Evolutionary conservation across 2,888 invertebrate genomes (phyloP).

Genomic region (Mythimna ferrago): DNA sequence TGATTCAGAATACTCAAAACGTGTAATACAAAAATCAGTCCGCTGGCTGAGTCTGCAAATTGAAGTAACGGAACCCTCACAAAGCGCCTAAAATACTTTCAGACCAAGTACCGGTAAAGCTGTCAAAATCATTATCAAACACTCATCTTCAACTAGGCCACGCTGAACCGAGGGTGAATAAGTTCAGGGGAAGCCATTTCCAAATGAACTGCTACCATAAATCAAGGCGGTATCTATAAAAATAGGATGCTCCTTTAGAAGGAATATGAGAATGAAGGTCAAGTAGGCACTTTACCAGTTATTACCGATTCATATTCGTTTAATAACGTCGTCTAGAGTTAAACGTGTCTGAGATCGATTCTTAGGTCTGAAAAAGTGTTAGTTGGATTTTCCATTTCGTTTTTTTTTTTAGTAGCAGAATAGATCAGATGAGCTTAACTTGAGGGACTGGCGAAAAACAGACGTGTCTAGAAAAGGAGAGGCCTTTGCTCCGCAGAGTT

Average conservation of each 20-base stretch:
- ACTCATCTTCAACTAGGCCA: constrained; percentile 46
- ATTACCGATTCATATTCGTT: constrained; percentile 35
- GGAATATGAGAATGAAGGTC: constrained; percentile 37
- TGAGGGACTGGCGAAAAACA: no score
- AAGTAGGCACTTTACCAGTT: constrained; percentile 39
- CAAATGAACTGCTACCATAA: constrained; percentile 56
- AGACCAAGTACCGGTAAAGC: constrained; percentile 34
- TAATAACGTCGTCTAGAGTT: constrained; percentile 4
- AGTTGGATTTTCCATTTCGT: background rate
- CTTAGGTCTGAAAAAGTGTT: background rate
- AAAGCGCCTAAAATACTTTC: constrained; percentile 19
- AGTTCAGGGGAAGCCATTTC: constrained; percentile 49
- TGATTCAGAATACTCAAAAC: background rate
- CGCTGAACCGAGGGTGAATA: constrained; percentile 47
- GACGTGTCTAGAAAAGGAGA: no score
- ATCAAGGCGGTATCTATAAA: constrained; percentile 60
- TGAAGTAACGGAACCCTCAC: constrained; percentile 6
- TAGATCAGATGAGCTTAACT: no score
- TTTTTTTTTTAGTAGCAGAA: background rate
- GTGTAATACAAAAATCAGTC: constrained; percentile 2
- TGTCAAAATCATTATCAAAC: constrained; percentile 51
- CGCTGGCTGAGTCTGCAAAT: background rate
- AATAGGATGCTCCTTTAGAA: constrained; percentile 47
- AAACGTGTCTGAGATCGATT: background rate
- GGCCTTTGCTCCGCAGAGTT: no score